These are phyloP conservation scores for Athalia circularis DNA, from an alignment of 2,888 invertebrate species.

Conservation along the genomic window DNA sequence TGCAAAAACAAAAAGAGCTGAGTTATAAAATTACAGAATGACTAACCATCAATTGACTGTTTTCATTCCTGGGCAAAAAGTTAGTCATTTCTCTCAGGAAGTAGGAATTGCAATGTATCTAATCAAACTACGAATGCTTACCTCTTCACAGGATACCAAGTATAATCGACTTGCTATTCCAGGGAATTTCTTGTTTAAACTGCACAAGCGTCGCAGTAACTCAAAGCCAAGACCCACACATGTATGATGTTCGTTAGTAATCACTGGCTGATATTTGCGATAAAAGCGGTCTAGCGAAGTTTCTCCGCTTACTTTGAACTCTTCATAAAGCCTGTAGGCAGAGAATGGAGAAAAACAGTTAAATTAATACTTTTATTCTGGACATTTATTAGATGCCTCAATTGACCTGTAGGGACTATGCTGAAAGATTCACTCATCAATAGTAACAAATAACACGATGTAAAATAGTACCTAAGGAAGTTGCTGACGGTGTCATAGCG, in stretches of 20 bases:
- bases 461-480: conserved; percentile 78
- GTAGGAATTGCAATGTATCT: not conserved
- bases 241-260: conserved; percentile 87
- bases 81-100: not conserved
- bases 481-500: conserved; percentile 94
- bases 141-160: conserved; percentile 92
- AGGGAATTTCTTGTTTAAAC: conserved; percentile 80
- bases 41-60: conserved; percentile 1
- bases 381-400: not conserved
- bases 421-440: conserved; percentile 19
- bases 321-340: conserved; percentile 76
- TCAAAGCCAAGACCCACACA: conserved; percentile 93
- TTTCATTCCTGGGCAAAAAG: not conserved
- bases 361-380: not conserved
- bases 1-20: conserved; percentile 54
- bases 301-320: conserved; percentile 78
- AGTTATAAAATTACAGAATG: conserved; percentile 7
- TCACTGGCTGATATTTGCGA: conserved; percentile 85
- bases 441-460: not conserved
- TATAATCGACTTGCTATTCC: conserved; percentile 82
- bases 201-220: conserved; percentile 81
- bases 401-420: not conserved
- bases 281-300: conserved; percentile 84
- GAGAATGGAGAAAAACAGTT: conserved; percentile 71
- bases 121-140: conserved; percentile 62